phyloP scores from a whole-genome alignment of 2,113 vertebrate genomes.

The Sminthopsis crassicaudata region DNA sequence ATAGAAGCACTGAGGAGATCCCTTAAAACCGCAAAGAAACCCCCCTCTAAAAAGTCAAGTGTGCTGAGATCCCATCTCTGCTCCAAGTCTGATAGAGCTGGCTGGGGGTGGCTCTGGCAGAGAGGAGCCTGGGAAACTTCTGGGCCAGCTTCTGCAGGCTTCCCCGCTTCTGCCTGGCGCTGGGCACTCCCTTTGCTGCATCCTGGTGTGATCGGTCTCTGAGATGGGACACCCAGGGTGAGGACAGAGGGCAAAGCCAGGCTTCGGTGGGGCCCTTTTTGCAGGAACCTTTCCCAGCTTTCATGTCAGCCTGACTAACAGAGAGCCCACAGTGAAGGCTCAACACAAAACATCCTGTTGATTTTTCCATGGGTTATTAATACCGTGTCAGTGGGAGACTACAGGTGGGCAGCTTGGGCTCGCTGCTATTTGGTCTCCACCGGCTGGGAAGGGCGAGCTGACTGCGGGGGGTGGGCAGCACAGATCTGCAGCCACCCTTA shows the following conservation, averaged over 20 bases:
- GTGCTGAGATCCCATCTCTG: background rate
- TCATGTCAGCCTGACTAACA: slow-evolving; percentile 59
- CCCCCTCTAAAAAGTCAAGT: background rate
- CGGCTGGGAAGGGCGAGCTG: slow-evolving; percentile 79
- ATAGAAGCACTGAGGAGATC: background rate
- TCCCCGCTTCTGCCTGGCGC: background rate
- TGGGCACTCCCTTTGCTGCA: background rate
- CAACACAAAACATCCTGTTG: slow-evolving; percentile 83
- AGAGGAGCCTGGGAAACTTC: background rate
- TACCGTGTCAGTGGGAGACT: slow-evolving; percentile 83
- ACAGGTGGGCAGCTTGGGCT: slow-evolving; percentile 80
- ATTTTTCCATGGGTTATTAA: slow-evolving; percentile 90
- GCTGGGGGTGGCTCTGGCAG: background rate
- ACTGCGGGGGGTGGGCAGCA: slow-evolving; percentile 73
- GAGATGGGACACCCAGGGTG: background rate
- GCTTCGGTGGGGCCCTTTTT: background rate
- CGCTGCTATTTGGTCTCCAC: slow-evolving; percentile 82
- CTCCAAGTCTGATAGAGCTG: background rate
- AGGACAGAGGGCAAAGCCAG: background rate
- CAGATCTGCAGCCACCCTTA: slow-evolving; percentile 72
- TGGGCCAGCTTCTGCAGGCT: no score
- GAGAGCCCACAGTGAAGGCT: slow-evolving; percentile 55
- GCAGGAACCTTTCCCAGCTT: slow-evolving; percentile 37
- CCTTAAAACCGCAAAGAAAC: background rate
- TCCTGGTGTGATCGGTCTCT: background rate